Conservation (phyloP, 1,140 invertebrate genomes). For the Phenacoccus solenopsis region DNA sequence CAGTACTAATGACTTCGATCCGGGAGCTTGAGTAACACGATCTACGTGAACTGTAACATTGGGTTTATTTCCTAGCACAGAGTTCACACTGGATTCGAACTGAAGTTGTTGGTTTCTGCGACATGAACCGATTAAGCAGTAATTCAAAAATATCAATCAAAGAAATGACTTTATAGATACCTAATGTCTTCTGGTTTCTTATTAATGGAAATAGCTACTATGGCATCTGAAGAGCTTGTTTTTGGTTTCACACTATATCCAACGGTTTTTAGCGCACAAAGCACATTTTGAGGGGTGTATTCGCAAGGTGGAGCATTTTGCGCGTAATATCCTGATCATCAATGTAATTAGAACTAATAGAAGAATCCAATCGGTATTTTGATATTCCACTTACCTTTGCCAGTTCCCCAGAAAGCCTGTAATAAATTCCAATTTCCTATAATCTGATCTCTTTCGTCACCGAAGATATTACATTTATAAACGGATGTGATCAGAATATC, state of each 20-base stretch:
- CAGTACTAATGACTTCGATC: slow-evolving; percentile 61
- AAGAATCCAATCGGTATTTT: slow-evolving; percentile 11
- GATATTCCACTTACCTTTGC: slow-evolving; percentile 39
- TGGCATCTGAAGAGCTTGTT: slow-evolving; percentile 71
- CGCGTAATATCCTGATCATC: slow-evolving; percentile 57
- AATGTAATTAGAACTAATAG: slow-evolving; percentile 21
- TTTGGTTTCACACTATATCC: slow-evolving; percentile 74
- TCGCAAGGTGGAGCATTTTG: slow-evolving; percentile 57
- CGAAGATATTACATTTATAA: slow-evolving; percentile 72
- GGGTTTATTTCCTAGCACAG: slow-evolving; percentile 66
- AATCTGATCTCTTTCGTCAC: slow-evolving; percentile 81
- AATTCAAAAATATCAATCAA: not conserved
- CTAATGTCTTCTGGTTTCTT: slow-evolving; percentile 63
- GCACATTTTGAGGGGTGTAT: slow-evolving; percentile 75
- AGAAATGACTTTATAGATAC: slow-evolving; percentile 30
- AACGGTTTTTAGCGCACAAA: slow-evolving; percentile 85
- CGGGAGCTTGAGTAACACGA: slow-evolving; percentile 54
- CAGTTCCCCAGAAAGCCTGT: slow-evolving; percentile 84
- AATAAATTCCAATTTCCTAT: slow-evolving; percentile 87
- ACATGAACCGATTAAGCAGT: slow-evolving; percentile 25
- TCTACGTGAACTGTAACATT: slow-evolving; percentile 67
- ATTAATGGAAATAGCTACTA: slow-evolving; percentile 68
- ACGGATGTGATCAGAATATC: slow-evolving; percentile 61
- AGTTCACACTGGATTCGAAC: slow-evolving; percentile 50
- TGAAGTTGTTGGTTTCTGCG: slow-evolving; percentile 52